Base-by-base conservation (phyloP, 2,888 invertebrate species). In the Trachelus tabidus region DNA sequence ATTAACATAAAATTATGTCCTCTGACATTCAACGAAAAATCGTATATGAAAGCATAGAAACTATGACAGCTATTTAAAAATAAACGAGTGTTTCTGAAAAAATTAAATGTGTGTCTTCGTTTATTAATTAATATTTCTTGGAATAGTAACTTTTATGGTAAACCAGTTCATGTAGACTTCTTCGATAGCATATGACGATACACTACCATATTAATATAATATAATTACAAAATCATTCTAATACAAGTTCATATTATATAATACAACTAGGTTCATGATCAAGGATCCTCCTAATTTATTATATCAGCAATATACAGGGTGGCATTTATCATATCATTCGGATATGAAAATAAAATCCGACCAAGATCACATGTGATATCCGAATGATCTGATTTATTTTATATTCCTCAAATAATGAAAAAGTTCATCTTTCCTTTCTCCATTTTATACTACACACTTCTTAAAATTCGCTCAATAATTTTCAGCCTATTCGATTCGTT, bases 121-220 rank as follows among this genome's bases (percentile, higher is more conserved):
- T 87, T 81, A 77, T 81, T 80, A 81, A 83, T 86, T 84, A 86
- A 86, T 86, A 83, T 81, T 86, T 79, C 85, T 86, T 81, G 81
- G 82, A 84, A 84, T 86, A 81, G 82, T 86, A 84, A 84, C 81
- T 84, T 84, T 83, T 80, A 77, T 78, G 81, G 79, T 84, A 84
- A 83, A 83, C 83, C 82, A 82, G 81, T 83, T 87, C 80, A 87
- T 82, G 23, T 56, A 84, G 84, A 83, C 83, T 80, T 83, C 69
- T 33, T 76, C 75, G 79, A 82, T 80, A 82, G 82, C 82, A 81
- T 84, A 71, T 3, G 23, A 30, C 81, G 9, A 82, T 82, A 77
- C 81, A 76, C 82, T 78, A 82, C 79, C 75, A 81, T 85, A 82
- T 83, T 84, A 80, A 81, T 81, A 79, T 84, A 83, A 86, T 79